phyloP scores from a whole-genome alignment of 1,140 invertebrate species.

The Periplaneta americana region DNA sequence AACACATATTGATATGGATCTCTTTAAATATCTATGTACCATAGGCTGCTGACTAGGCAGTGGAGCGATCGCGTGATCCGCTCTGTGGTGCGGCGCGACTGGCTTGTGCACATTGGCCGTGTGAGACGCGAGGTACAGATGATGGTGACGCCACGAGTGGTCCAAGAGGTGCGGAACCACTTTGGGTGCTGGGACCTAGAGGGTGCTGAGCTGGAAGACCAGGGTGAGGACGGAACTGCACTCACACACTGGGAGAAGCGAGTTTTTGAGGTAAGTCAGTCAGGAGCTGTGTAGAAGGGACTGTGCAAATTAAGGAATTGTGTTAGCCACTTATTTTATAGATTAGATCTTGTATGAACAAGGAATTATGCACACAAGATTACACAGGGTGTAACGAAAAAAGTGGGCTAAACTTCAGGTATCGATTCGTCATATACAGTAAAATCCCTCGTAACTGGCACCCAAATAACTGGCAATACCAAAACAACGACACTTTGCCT shows the following conservation, averaged over 20 bases:
- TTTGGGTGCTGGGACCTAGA: slow-evolving; percentile 88
- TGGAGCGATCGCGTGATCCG: slow-evolving; percentile 90
- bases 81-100: slow-evolving; percentile 68
- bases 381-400: too few species aligned
- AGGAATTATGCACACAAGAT: too few species aligned
- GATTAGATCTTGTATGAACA: too few species aligned
- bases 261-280: slow-evolving; percentile 87
- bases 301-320: too few species aligned
- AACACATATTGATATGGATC: too few species aligned
- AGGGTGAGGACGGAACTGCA: slow-evolving; percentile 94
- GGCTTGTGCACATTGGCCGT: slow-evolving; percentile 77
- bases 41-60: slow-evolving; percentile 80
- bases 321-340: too few species aligned
- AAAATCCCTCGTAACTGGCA: too few species aligned
- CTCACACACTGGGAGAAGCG: slow-evolving; percentile 99
- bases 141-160: slow-evolving; percentile 89
- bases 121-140: slow-evolving; percentile 74
- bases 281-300: too few species aligned
- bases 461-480: too few species aligned
- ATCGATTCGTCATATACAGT: too few species aligned
- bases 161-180: slow-evolving; percentile 78
- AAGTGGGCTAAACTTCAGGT: too few species aligned
- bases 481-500: too few species aligned
- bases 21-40: slow-evolving; percentile 17
- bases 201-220: slow-evolving; percentile 97